These are phyloP conservation scores for Stegodyphus dumicola DNA, from an alignment of 1,140 invertebrate genomes.

Conservation along the genomic window DNA sequence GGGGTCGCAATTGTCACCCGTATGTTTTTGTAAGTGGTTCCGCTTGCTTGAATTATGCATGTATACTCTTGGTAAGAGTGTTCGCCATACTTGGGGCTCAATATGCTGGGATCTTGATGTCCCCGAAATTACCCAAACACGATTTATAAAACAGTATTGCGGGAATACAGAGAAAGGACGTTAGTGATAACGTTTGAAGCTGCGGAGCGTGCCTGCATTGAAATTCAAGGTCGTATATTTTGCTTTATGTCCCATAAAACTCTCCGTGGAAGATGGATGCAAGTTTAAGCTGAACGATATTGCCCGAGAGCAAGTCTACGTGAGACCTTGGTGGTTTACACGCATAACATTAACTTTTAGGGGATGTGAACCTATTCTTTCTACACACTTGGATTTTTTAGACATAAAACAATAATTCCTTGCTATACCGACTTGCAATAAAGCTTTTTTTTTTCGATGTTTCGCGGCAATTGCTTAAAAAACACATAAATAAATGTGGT, in stretches of 20 bases:
- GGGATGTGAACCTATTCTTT: too few species aligned
- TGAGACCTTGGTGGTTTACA: too few species aligned
- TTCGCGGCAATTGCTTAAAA: too few species aligned
- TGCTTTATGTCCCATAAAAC: neutral
- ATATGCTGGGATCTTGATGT: slow-evolving; percentile 6
- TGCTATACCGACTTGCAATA: too few species aligned
- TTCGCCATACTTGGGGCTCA: neutral
- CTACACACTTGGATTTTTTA: too few species aligned
- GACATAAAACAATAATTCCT: too few species aligned
- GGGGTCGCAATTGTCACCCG: slow-evolving; percentile 28
- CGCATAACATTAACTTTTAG: too few species aligned
- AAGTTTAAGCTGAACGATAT: too few species aligned
- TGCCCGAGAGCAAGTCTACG: too few species aligned
- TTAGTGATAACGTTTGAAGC: neutral
- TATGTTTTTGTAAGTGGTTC: slow-evolving; percentile 47
- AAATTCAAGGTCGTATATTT: slow-evolving; percentile 14
- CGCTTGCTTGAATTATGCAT: slow-evolving; percentile 37
- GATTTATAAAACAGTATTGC: neutral
- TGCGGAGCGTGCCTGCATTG: neutral
- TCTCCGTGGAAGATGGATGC: too few species aligned
- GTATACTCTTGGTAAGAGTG: neutral
- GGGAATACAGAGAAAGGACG: neutral
- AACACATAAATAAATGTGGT: too few species aligned
- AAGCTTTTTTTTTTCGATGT: too few species aligned
- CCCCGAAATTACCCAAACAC: neutral